Evolutionary conservation across 92 coral and sea anemone species (phyloP).

Genomic region (Actinernus sp.): DNA sequence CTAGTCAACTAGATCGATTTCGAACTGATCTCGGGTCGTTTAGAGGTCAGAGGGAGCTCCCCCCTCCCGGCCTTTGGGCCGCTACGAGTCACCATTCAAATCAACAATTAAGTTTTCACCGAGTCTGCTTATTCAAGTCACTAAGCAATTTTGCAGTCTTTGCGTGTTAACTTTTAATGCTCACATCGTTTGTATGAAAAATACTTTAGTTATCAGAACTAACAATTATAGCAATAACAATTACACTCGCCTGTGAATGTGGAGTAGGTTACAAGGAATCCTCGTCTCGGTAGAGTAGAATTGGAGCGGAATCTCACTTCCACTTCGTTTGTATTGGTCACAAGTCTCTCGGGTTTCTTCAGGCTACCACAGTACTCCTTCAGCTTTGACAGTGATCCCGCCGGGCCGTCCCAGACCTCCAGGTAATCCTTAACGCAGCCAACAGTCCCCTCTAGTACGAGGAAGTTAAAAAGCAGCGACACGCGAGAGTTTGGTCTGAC

Average conservation of each 20-base stretch:
- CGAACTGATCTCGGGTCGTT: too few relatives aligned
- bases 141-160: too few relatives aligned
- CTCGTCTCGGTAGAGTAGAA: conserved; percentile 33
- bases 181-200: too few relatives aligned
- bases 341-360: conserved; percentile 32
- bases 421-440: conserved; percentile 40
- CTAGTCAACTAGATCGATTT: too few relatives aligned
- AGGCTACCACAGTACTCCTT: conserved; percentile 49
- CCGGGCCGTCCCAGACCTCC: conserved; percentile 42
- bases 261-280: conserved; percentile 34
- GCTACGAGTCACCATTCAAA: too few relatives aligned
- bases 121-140: too few relatives aligned
- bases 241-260: conserved; percentile 14
- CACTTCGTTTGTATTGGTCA: conserved; percentile 30
- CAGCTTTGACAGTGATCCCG: conserved; percentile 20
- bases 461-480: conserved; percentile 11
- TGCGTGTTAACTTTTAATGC: too few relatives aligned
- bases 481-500: conserved; percentile 42
- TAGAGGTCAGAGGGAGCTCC: too few relatives aligned
- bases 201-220: too few relatives aligned
- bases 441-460: conserved; percentile 21
- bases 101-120: too few relatives aligned
- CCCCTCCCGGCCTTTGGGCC: too few relatives aligned
- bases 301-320: conserved; percentile 37
- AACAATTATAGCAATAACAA: too few relatives aligned